Base-by-base conservation (phyloP, 1,140 invertebrate species). In the Drosophila bocqueti region DNA sequence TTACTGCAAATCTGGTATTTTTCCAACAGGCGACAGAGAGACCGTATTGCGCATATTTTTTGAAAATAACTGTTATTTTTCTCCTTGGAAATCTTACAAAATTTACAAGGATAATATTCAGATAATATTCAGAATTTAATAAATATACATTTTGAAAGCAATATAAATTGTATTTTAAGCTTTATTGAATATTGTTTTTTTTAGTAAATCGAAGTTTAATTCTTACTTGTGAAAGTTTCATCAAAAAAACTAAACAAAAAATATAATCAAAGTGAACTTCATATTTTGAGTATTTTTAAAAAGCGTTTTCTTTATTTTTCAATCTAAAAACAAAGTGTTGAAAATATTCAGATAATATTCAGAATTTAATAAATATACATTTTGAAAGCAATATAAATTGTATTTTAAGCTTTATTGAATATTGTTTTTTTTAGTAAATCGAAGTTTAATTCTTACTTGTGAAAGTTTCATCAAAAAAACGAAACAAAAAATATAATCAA, bases 1-100 rank as follows among this genome's bases (percentile, higher is more conserved):
- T 40, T 0, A 3, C 8, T 24, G 15, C 7, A 9, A 21, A 11
- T 65, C 5, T 65, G 21, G 63, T 52, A 69, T 67, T 52, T 68
- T 69, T 42, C 15, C 7, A 6, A 10, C 2, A 21, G 4, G 1
- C 2, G 21, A 0, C 7, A 43, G 29, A 24, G 29, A 24, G 26
- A 43, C 62, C 57, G 4, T 65, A 6, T n/a, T 5, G 0, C 9
- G 2, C 1, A 4, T 3, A 2, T 24, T 24, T 50, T 50, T 62
- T 58, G 4, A 13, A 62, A 62, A 26, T 11, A 2, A 63, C 9
- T 15, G 59, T 24, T 55, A 11, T 7, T 11, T 2, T n/a, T 6
- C 2, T n/a, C 8, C n/a, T 7, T 15, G 11, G 3, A 36, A 34
- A 36, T 4, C 5, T 0, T 43, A n/a, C n/a, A 8, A n/a, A 3